Base-by-base conservation (phyloP, 2,113 vertebrate genomes). In the Pogonocichla stellata region DNA sequence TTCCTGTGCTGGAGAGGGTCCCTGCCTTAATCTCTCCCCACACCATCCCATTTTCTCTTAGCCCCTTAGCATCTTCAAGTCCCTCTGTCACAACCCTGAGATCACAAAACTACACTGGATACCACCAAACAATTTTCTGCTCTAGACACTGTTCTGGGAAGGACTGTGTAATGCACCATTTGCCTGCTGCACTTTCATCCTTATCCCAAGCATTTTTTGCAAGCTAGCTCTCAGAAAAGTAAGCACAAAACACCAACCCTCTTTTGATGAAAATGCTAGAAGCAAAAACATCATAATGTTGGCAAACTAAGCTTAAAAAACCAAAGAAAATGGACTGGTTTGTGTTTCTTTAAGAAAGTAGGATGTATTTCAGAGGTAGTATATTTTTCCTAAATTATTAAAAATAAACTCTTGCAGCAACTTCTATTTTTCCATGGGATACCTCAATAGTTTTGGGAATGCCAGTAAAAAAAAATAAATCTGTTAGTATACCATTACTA, bases 291-390 rank as follows among this genome's bases (percentile, higher is more conserved):
- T 26, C 43, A 17, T 48, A 42, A 65, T 24, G 19, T 2, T 50
- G 60, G 51, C 40, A 89, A 96, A 90, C 0, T 1, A 88, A 45
- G 6, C 36, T 78, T 48, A 18, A 53, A 78, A 58, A 72, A 28
- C 13, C 25, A 26, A 36, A 64, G 14, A 69, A 87, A 90, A 73
- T 0, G 1, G 53, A 74, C 22, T 45, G 19, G 34, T 65, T 84
- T 82, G 75, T 86, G 80, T 95, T 96, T 94, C 93, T 96, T 92
- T 91, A 69, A 67, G 61, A 54, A 91, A 94, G 60, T 5, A 79
- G 75, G 36, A 53, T 93, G 95, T 90, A 95, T 93, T 97, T 97
- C 95, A 95, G 91, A 96, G 88, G 95, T 92, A 96, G 92, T 94
- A 96, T 86, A 88, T 92, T 94, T 93, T 82, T 79, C 64, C 38